These are phyloP conservation scores for Epinotia ramella DNA, from an alignment of 2,888 invertebrate species.

Conservation along the genomic window DNA sequence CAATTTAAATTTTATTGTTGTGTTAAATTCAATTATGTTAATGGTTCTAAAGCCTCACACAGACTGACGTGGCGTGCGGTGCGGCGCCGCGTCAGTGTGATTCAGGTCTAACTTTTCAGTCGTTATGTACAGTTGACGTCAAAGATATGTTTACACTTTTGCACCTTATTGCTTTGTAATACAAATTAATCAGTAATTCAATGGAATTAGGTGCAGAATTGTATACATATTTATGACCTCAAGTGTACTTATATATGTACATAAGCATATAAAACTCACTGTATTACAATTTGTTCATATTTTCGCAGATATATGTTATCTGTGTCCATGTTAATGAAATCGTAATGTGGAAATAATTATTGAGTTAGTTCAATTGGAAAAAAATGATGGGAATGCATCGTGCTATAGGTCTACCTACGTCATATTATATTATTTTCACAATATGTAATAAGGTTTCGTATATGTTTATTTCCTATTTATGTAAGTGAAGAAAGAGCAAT, in stretches of 20 bases:
- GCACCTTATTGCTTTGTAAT: not conserved
- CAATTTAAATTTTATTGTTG: constrained; percentile 1
- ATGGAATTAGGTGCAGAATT: constrained; percentile 1
- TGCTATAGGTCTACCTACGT: not conserved
- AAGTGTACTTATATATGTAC: not conserved
- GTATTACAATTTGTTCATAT: not conserved
- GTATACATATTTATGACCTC: constrained; percentile 7
- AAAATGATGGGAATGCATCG: not conserved
- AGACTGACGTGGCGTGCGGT: too few species aligned
- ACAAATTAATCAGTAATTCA: not conserved
- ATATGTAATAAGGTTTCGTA: not conserved
- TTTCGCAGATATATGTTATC: not conserved
- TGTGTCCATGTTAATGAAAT: not conserved
- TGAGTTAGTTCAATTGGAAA: not conserved
- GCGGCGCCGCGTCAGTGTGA: too few species aligned
- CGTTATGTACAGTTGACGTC: not conserved
- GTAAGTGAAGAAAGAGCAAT: not conserved
- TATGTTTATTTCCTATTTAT: not conserved
- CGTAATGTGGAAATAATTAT: too few species aligned
- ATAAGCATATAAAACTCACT: not conserved
- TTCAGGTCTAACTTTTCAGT: not conserved
- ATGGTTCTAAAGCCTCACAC: not conserved
- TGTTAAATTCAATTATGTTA: not conserved
- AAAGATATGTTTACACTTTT: constrained; percentile 8
- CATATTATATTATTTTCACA: not conserved